phyloP scores from a whole-genome alignment of 1,140 invertebrate species.

The Cotesia vestalis region DNA sequence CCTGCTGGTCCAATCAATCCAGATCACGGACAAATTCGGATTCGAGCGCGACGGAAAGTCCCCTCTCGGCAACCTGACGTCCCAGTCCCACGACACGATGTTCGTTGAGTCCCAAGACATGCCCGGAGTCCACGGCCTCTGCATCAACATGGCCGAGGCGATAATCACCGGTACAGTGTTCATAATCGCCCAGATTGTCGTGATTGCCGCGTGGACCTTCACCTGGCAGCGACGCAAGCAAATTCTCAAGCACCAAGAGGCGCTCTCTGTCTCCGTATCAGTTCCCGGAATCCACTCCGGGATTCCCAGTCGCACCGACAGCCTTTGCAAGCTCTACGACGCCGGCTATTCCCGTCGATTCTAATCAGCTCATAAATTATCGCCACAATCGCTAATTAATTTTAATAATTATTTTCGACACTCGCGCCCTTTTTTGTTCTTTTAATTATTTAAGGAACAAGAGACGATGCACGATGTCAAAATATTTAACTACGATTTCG shows the following conservation, averaged over 20 bases:
- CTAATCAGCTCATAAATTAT: constrained; percentile 58
- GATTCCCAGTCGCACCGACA: constrained; percentile 73
- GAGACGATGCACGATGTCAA: no score
- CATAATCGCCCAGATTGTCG: constrained; percentile 81
- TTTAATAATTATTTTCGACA: no score
- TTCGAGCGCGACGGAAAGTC: constrained; percentile 71
- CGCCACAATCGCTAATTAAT: no score
- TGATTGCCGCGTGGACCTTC: constrained; percentile 84
- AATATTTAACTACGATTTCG: no score
- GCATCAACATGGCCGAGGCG: constrained; percentile 80
- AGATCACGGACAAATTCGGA: constrained; percentile 91
- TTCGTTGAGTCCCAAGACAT: constrained; percentile 70
- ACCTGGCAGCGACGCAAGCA: constrained; percentile 81
- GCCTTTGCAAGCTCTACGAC: constrained; percentile 87
- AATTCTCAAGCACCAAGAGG: constrained; percentile 68
- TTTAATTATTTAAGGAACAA: no score
- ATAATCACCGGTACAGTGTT: constrained; percentile 85
- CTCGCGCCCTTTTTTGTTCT: no score
- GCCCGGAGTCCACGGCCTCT: constrained; percentile 64
- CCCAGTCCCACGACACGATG: constrained; percentile 58
- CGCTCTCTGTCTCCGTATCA: constrained; percentile 67
- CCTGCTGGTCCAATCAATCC: constrained; percentile 87
- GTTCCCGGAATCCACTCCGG: constrained; percentile 67
- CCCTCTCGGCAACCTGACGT: constrained; percentile 45
- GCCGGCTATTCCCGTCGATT: constrained; percentile 84